Conservation (phyloP, 2,888 invertebrate species). For the Hemicrepidius hirtus region DNA sequence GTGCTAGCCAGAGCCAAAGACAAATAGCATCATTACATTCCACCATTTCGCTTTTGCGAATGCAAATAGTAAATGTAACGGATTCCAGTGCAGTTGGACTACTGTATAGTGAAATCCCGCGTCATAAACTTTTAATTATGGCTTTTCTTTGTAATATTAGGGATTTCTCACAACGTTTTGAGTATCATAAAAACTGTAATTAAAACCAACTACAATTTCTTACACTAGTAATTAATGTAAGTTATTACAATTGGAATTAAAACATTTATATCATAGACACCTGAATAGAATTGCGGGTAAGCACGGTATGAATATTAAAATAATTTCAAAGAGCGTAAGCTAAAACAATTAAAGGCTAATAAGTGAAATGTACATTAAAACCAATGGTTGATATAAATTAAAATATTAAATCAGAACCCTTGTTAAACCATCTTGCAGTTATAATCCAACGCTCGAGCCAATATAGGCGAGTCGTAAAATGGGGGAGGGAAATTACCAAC, state of each 20-base stretch:
- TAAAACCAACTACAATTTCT: slow-evolving; percentile 2
- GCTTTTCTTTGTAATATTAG: slow-evolving; percentile 26
- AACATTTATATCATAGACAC: neutral
- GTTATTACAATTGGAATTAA: neutral
- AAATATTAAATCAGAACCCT: slow-evolving; percentile 44
- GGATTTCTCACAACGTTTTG: neutral
- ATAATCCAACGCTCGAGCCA: slow-evolving; percentile 38
- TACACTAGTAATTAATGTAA: neutral
- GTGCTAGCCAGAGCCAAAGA: slow-evolving; percentile 46
- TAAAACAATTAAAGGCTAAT: slow-evolving; percentile 30
- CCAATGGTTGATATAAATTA: slow-evolving; percentile 42
- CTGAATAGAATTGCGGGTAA: neutral
- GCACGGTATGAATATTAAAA: slow-evolving; percentile 15
- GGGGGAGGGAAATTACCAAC: slow-evolving; percentile 31
- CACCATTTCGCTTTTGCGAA: slow-evolving; percentile 34
- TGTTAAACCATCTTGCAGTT: slow-evolving; percentile 41
- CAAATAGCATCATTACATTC: slow-evolving; percentile 49
- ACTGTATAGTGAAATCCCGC: slow-evolving; percentile 5
- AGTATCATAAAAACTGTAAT: neutral
- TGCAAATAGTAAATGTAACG: neutral
- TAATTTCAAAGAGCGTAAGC: slow-evolving; percentile 7
- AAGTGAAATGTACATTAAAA: slow-evolving; percentile 37
- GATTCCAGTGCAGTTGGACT: neutral
- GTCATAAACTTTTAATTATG: slow-evolving; percentile 42
- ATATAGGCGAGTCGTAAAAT: slow-evolving; percentile 30